These are phyloP conservation scores for Stratiomys singularior DNA, from an alignment of 2,888 invertebrate genomes.

Conservation along the genomic window DNA sequence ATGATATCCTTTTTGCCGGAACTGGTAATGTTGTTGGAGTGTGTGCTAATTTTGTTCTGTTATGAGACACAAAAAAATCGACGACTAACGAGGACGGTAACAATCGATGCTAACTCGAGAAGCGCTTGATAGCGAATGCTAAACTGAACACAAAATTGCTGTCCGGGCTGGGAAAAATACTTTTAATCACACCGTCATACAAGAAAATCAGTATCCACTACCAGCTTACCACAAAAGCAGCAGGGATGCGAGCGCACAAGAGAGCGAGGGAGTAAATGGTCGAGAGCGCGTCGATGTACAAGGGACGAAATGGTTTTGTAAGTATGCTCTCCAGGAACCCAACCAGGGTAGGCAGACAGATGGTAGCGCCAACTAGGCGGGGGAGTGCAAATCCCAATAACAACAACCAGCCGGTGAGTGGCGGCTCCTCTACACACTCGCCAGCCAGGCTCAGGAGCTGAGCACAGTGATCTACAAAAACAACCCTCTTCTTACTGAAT, in stretches of 20 bases:
- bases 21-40: constrained; percentile 11
- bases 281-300: constrained; percentile 32
- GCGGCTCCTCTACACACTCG: background rate
- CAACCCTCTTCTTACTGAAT: background rate
- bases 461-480: constrained; percentile 7
- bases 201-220: constrained; percentile 45
- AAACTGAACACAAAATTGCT: constrained; percentile 52
- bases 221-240: constrained; percentile 37
- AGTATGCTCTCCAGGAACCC: background rate
- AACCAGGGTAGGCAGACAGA: background rate
- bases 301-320: background rate
- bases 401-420: constrained; percentile 10
- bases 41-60: constrained; percentile 40
- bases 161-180: constrained; percentile 52
- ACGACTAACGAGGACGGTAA: constrained; percentile 56
- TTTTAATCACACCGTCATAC: constrained; percentile 46
- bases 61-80: constrained; percentile 50
- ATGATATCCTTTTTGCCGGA: constrained; percentile 14
- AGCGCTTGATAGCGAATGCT: constrained; percentile 58
- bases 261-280: constrained; percentile 7
- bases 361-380: background rate
- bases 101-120: constrained; percentile 62
- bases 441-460: background rate
- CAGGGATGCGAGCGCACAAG: constrained; percentile 29
- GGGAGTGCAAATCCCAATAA: background rate